phyloP scores from a whole-genome alignment of 2,797 vertebrate species.

The Typhlichthys subterraneus region DNA sequence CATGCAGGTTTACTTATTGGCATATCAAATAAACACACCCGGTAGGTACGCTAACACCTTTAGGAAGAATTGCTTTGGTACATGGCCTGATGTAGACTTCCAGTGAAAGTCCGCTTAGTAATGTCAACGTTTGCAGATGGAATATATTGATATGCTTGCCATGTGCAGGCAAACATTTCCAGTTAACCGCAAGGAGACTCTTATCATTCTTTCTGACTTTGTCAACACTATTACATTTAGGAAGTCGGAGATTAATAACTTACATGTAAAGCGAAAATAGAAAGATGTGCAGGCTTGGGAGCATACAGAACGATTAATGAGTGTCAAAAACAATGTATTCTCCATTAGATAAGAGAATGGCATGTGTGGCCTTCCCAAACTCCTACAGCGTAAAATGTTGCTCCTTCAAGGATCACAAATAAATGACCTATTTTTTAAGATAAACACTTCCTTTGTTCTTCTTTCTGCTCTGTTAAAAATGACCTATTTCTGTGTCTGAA shows the following conservation, averaged over 20 bases:
- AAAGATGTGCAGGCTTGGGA: constrained; percentile 43
- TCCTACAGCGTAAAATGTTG: constrained; percentile 47
- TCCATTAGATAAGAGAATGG: constrained; percentile 58
- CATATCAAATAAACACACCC: background rate
- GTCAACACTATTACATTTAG: constrained; percentile 79
- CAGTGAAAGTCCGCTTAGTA: constrained; percentile 44
- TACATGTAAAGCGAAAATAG: constrained; percentile 62
- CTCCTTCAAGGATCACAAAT: constrained; percentile 44
- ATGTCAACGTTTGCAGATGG: constrained; percentile 55
- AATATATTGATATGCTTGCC: constrained; percentile 73
- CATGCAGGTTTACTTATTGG: background rate
- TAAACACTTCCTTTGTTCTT: constrained; percentile 49
- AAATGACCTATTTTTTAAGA: constrained; percentile 53
- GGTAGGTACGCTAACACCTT: too few species aligned
- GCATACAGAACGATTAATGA: constrained; percentile 70
- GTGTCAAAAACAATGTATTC: constrained; percentile 74
- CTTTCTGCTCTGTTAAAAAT: constrained; percentile 34
- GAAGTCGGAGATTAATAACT: constrained; percentile 78
- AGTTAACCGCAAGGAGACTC: constrained; percentile 75
- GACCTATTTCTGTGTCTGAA: constrained; percentile 49
- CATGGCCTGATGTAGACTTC: constrained; percentile 14
- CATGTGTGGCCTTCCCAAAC: constrained; percentile 33
- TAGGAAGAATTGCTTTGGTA: too few species aligned
- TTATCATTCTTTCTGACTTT: constrained; percentile 77
- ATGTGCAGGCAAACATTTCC: constrained; percentile 66